A percentile compares a stretch with the other conserved stretches of the same genome.
These are phyloP conservation scores for Anastrepha ludens DNA, from an alignment of 1,140 invertebrate species.

Conservation along the genomic window DNA sequence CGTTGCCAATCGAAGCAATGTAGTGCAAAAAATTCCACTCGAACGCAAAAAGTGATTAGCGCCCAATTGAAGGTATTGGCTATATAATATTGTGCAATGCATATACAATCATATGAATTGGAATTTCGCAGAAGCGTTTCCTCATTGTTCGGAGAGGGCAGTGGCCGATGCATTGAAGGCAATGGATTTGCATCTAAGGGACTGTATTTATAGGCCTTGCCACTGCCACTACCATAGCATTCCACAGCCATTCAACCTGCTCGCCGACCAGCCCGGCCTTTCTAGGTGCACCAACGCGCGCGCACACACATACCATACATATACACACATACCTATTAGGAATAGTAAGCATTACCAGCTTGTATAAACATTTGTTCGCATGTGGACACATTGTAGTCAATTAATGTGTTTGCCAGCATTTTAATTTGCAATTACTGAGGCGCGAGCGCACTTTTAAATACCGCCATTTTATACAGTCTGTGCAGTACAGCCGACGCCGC, in stretches of 20 bases:
- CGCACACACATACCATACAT: not conserved
- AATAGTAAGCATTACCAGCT: conserved; percentile 9
- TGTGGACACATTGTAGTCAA: conserved; percentile 52
- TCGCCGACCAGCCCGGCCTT: not conserved
- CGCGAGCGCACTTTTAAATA: conserved; percentile 43
- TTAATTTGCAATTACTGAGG: conserved; percentile 52
- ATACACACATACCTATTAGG: not conserved
- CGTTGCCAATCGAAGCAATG: conserved; percentile 29
- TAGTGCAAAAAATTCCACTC: conserved; percentile 18
- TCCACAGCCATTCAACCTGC: conserved; percentile 2
- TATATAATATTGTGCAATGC: not conserved
- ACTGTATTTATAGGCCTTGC: not conserved
- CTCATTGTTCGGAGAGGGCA: conserved; percentile 41
- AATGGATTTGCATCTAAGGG: not conserved
- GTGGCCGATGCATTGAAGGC: conserved; percentile 5
- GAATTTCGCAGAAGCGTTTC: conserved; percentile 18
- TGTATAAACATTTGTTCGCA: conserved; percentile 41
- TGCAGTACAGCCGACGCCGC: not conserved
- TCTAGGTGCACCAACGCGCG: not conserved
- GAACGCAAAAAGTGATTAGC: not conserved
- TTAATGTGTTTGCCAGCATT: conserved; percentile 50
- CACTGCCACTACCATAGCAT: conserved; percentile 2
- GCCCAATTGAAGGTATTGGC: not conserved
- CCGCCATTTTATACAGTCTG: not conserved
- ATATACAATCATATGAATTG: not conserved